Base-by-base conservation (phyloP, 2,113 vertebrate species). In the Trichechus manatus region DNA sequence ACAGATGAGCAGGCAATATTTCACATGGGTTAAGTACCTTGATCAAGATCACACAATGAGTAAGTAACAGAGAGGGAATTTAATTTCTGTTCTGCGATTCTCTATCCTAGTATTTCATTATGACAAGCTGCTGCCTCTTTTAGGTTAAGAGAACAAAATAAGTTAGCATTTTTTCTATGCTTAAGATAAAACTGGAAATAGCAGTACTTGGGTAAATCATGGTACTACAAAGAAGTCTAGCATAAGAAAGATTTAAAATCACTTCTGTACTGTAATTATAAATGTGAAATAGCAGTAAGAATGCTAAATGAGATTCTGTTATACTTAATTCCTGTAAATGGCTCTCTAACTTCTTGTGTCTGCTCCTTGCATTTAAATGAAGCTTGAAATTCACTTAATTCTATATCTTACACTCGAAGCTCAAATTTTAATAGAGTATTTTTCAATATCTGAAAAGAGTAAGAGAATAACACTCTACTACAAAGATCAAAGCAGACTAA, bases 211-310 rank as follows among this genome's bases (percentile, higher is more conserved):
- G 1, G 1, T 70, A 92, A 97, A 88, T 85, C 25, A 50, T 79
- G n/a, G 3, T 13, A 61, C 19, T 89, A 11, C 29, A 93, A 96
- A 74, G 63, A 91, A 87, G 13, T 68, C 3, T 61, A 85, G 59
- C 72, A 63, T 85, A 94, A 74, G 39, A 63, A 63, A 93, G 36
- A 91, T n/a, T 89, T 89, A 66, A 90, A 92, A 74, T 59, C 33
- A 72, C 70, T 86, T 89, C 95, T 84, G 6, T 56, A 84, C 33
- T 66, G 7, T 83, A 95, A 89, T 93, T 93, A 91, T 47, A 87
- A 66, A 59, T 95, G 19, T 91, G 50, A 93, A 93, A 84, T 87
- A 66, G 33, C 50, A 96, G 83, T 90, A 95, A 89, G 96, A 89
- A 89, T 94, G 53, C 31, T 91, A 91, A 87, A 91, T 91, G 33